Evolutionary conservation across 2,113 vertebrate species (phyloP).

Genomic region (Pseudorectes ferrugineus): DNA sequence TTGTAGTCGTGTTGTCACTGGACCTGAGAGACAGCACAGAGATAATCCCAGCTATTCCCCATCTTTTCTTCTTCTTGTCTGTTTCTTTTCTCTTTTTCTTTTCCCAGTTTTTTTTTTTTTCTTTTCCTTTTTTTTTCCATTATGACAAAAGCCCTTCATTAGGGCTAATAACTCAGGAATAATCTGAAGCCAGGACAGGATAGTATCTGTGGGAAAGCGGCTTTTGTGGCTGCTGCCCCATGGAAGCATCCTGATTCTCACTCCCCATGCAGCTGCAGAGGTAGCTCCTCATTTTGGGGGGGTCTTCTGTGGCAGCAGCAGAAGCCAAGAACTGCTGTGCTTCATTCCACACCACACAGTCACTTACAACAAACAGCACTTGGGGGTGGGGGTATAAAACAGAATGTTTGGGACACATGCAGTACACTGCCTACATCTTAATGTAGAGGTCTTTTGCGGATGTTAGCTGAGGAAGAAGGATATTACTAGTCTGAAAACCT

Average conservation of each 20-base stretch:
- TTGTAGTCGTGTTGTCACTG: constrained; percentile 74
- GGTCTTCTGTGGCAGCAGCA: background rate
- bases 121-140: fast-evolving
- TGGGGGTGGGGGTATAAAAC: background rate
- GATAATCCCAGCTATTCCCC: constrained; percentile 70
- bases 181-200: background rate
- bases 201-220: constrained; percentile 26
- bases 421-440: background rate
- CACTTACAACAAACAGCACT: background rate
- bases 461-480: background rate
- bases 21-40: constrained; percentile 72
- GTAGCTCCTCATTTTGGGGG: background rate
- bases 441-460: background rate
- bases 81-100: background rate
- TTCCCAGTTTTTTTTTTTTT: background rate
- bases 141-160: constrained; percentile 64
- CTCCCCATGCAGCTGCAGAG: background rate
- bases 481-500: background rate
- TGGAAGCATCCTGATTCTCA: background rate
- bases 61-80: constrained; percentile 47
- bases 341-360: background rate
- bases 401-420: background rate
- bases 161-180: constrained; percentile 62
- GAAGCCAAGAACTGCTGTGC: background rate
- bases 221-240: constrained; percentile 32